phyloP scores from a whole-genome alignment of 1,140 invertebrate genomes.

The Drosophila arizonae region DNA sequence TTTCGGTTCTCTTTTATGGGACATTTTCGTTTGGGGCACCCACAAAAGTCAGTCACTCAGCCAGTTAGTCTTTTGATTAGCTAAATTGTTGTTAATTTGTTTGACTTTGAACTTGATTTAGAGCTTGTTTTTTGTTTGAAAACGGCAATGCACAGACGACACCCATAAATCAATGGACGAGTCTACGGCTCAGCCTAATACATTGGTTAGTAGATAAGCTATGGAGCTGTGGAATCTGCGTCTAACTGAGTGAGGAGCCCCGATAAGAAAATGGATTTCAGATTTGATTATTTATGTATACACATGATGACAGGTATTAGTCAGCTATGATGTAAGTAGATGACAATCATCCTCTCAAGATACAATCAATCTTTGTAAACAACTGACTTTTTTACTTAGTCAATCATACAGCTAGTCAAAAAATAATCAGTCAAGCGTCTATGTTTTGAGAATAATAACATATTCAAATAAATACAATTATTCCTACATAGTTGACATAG shows the following conservation, averaged over 20 bases:
- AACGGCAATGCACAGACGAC: slow-evolving; percentile 41
- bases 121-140: slow-evolving; percentile 61
- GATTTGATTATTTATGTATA: neutral
- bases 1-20: slow-evolving; percentile 43
- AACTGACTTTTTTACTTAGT: too few species aligned
- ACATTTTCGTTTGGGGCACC: neutral
- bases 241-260: neutral
- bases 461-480: too few species aligned
- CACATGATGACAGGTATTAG: neutral
- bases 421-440: too few species aligned
- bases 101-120: slow-evolving; percentile 81
- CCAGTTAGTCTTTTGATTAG: slow-evolving; percentile 52
- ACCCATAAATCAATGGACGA: slow-evolving; percentile 28
- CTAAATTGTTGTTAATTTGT: slow-evolving; percentile 76
- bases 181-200: neutral
- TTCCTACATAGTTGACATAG: too few species aligned
- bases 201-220: neutral
- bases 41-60: slow-evolving; percentile 3
- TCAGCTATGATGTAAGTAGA: neutral
- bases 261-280: neutral
- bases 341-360: too few species aligned
- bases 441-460: too few species aligned
- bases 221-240: neutral
- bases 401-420: too few species aligned
- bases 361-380: too few species aligned